These are phyloP conservation scores for Lacerta agilis DNA, from an alignment of 2,797 vertebrate genomes.

Conservation along the genomic window DNA sequence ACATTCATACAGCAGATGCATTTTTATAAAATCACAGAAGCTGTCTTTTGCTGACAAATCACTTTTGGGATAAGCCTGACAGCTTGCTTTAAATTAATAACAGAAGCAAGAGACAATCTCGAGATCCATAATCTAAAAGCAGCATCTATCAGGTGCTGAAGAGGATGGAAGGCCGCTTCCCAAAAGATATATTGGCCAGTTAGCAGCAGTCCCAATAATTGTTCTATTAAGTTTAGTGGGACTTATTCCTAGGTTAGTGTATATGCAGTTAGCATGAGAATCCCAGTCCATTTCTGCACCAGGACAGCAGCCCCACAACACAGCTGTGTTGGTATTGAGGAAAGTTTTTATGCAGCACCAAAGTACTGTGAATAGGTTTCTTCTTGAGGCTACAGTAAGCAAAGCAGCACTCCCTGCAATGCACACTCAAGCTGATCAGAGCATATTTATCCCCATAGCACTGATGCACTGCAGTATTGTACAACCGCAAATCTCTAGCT, in stretches of 20 bases:
- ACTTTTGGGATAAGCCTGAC: slow-evolving; percentile 8
- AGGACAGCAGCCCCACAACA: neutral
- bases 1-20: neutral
- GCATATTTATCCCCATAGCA: neutral
- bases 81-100: slow-evolving; percentile 30
- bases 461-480: neutral
- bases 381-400: neutral
- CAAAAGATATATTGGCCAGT: neutral
- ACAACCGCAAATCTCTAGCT: neutral
- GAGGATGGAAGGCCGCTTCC: neutral
- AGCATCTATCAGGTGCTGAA: neutral
- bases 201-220: neutral
- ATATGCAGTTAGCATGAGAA: neutral
- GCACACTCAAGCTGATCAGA: neutral
- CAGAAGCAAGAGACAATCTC: slow-evolving; percentile 4
- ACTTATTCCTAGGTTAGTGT: neutral
- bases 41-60: neutral
- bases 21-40: neutral
- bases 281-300: neutral
- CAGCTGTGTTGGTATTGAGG: neutral
- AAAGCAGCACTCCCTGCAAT: neutral
- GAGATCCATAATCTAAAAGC: neutral
- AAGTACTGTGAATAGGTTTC: no score
- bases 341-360: neutral
- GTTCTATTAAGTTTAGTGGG: no score